phyloP scores from a whole-genome alignment of 2,888 invertebrate species.

The Dynastes tityus region DNA sequence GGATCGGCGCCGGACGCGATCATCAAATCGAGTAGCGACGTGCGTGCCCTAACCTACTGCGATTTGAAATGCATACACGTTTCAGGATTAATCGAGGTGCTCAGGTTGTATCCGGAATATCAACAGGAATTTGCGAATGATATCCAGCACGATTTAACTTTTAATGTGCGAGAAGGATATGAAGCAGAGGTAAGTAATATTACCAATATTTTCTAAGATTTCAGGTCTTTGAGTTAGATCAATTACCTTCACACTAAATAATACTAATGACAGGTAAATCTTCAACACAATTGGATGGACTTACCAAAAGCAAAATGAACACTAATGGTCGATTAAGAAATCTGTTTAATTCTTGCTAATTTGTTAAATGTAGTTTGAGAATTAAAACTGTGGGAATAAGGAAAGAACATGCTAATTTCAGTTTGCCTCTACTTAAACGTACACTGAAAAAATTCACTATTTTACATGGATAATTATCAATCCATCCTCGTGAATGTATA shows the following conservation, averaged over 20 bases:
- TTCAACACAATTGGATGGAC: background rate
- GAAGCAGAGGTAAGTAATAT: conserved; percentile 81
- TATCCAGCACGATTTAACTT: conserved; percentile 95
- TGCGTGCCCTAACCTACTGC: conserved; percentile 94
- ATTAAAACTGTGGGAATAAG: background rate
- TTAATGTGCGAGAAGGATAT: conserved; percentile 94
- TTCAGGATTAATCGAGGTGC: conserved; percentile 90
- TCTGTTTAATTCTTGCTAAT: background rate
- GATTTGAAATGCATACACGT: conserved; percentile 96
- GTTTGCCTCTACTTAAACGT: background rate
- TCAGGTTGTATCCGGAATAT: conserved; percentile 94
- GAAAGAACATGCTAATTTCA: background rate
- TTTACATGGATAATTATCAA: background rate
- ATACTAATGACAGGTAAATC: background rate
- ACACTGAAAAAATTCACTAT: background rate
- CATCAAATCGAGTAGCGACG: conserved; percentile 95
- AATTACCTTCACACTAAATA: background rate
- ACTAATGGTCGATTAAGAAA: background rate
- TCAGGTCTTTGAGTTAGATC: background rate
- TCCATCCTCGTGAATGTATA: no score
- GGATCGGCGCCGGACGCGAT: conserved; percentile 78
- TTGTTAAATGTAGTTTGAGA: background rate
- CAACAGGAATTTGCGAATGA: conserved; percentile 95
- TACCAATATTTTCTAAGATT: background rate
- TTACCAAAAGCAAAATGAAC: background rate